phyloP scores from a whole-genome alignment of 2,888 invertebrate genomes.

The Sinhomidia bicolor region DNA sequence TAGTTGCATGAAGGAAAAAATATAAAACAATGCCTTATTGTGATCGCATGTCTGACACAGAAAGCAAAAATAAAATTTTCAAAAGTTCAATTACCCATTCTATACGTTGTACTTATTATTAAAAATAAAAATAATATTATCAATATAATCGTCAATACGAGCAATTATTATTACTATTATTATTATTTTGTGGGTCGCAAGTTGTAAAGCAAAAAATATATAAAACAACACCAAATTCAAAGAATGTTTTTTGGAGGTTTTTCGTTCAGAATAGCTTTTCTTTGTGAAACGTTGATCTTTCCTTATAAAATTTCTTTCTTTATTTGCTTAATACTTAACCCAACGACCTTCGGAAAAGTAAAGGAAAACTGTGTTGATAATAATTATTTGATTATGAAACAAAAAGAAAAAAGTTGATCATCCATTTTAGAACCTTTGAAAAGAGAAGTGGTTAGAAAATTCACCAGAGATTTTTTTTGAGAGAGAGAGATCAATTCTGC shows the following conservation, averaged over 20 bases:
- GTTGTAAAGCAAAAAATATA: too few species aligned
- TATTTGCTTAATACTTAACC: constrained; percentile 2
- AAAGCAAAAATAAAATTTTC: background rate
- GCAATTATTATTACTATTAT: too few species aligned
- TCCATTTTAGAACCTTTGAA: background rate
- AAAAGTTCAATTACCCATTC: constrained; percentile 48
- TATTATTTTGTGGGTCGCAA: too few species aligned
- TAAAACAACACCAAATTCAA: too few species aligned
- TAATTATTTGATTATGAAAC: too few species aligned
- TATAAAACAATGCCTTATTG: too few species aligned
- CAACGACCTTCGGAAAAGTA: background rate
- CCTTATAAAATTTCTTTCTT: background rate
- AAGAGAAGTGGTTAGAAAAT: background rate
- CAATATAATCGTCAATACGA: background rate
- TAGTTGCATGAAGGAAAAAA: background rate
- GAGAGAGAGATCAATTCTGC: too few species aligned
- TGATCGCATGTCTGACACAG: constrained; percentile 55
- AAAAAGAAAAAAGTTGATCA: background rate
- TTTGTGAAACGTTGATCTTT: too few species aligned
- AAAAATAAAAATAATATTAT: background rate
- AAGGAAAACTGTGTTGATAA: background rate
- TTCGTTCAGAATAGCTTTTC: too few species aligned
- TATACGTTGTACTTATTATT: background rate
- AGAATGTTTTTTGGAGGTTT: too few species aligned
- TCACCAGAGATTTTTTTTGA: background rate